phyloP scores from a whole-genome alignment of 2,888 invertebrate genomes.

The Drosophila neoperkinsi region DNA sequence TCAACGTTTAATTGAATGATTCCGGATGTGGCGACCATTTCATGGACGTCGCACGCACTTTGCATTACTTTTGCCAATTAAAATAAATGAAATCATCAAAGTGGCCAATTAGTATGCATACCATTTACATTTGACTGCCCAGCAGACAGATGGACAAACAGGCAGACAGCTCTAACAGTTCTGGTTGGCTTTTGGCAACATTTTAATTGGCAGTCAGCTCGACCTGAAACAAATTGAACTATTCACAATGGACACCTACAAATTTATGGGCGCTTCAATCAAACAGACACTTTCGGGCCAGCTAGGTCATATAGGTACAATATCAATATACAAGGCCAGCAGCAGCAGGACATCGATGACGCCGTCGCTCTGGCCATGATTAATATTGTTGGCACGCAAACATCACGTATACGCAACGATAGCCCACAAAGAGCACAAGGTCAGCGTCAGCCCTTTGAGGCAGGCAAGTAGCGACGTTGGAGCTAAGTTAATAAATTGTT shows the following conservation, averaged over 20 bases:
- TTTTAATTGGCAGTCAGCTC: conserved; percentile 46
- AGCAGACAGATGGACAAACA: conserved; percentile 13
- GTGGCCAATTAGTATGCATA: conserved; percentile 49
- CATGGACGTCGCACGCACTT: conserved; percentile 29
- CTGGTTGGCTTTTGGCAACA: conserved; percentile 31
- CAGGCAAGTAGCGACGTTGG: conserved; percentile 27
- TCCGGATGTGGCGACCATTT: conserved; percentile 34
- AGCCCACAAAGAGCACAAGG: conserved; percentile 33
- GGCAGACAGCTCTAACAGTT: background rate
- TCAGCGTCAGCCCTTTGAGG: conserved; percentile 31
- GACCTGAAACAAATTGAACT: conserved; percentile 23
- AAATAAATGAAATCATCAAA: conserved; percentile 60
- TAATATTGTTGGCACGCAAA: conserved; percentile 74
- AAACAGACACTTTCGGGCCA: conserved; percentile 27
- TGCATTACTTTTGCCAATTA: conserved; percentile 57
- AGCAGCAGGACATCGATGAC: conserved; percentile 33
- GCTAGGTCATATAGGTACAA: background rate
- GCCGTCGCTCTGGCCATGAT: conserved; percentile 52
- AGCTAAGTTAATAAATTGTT: conserved; percentile 75
- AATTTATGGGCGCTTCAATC: conserved; percentile 48
- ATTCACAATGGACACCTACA: conserved; percentile 20
- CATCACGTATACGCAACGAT: conserved; percentile 58
- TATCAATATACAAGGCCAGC: conserved; percentile 15
- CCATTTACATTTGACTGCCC: conserved; percentile 26
- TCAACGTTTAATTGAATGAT: conserved; percentile 41